phyloP scores from a whole-genome alignment of 2,888 invertebrate genomes.

The Ramazzottius varieornatus region DNA sequence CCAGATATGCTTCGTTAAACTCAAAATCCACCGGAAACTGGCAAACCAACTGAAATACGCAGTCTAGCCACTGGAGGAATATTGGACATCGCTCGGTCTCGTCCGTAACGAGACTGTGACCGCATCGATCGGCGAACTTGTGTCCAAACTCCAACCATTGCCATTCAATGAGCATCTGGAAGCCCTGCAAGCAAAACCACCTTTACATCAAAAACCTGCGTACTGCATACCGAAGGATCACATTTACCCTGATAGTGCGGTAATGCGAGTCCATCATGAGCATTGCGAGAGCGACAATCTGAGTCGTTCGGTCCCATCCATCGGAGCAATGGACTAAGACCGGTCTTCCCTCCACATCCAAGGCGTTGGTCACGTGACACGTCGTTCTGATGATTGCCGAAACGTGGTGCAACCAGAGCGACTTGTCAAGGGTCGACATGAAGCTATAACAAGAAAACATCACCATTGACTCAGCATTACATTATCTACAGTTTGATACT shows the following conservation, averaged over 20 bases:
- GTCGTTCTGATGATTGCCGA: slow-evolving; percentile 56
- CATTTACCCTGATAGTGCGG: slow-evolving; percentile 49
- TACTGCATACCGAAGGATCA: neutral
- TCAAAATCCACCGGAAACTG: slow-evolving; percentile 83
- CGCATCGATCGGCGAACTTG: slow-evolving; percentile 82
- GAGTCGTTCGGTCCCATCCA: slow-evolving; percentile 95
- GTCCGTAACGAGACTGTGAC: slow-evolving; percentile 34
- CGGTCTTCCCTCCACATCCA: slow-evolving; percentile 52
- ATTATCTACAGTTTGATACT: too few species aligned
- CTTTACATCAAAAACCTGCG: neutral
- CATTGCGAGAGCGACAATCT: slow-evolving; percentile 74
- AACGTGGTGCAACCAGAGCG: slow-evolving; percentile 71
- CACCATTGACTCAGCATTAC: too few species aligned
- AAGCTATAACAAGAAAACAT: slow-evolving; percentile 33
- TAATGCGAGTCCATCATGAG: slow-evolving; percentile 76
- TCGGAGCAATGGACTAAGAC: slow-evolving; percentile 93
- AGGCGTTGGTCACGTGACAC: slow-evolving; percentile 38
- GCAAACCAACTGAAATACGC: slow-evolving; percentile 61
- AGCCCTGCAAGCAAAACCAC: slow-evolving; percentile 37
- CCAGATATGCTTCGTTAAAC: slow-evolving; percentile 73
- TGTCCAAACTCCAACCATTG: slow-evolving; percentile 97
- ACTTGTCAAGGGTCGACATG: slow-evolving; percentile 59
- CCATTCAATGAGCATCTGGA: slow-evolving; percentile 65
- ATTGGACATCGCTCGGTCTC: slow-evolving; percentile 86
- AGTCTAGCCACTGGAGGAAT: slow-evolving; percentile 90